Conservation (phyloP, 2,888 invertebrate species). For the Gonocerus acuteangulatus region DNA sequence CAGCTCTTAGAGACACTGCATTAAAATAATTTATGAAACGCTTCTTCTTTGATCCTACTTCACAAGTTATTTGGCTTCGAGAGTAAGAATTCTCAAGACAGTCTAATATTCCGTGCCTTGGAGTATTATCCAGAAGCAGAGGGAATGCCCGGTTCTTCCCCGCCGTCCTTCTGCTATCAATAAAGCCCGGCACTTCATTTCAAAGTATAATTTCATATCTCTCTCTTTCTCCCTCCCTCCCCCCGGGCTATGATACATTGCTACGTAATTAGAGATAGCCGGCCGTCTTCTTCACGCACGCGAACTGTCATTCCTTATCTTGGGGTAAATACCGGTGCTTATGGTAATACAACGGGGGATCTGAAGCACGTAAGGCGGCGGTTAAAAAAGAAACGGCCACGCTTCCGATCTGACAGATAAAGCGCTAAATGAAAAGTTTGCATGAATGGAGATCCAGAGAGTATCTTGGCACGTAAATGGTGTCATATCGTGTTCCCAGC, state of each 20-base stretch:
- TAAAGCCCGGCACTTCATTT: constrained; percentile 12
- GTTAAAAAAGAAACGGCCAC: not conserved
- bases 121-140: not conserved
- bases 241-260: not conserved
- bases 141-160: not conserved
- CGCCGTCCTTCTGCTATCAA: constrained; percentile 11
- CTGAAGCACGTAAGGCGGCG: not conserved
- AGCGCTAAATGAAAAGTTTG: not conserved
- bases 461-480: no score
- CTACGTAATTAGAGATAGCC: not conserved
- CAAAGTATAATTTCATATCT: constrained; percentile 16
- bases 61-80: no score
- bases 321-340: not conserved
- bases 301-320: constrained; percentile 1
- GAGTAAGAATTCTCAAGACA: no score
- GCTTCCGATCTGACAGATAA: not conserved
- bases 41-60: no score
- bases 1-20: no score
- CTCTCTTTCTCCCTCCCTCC: not conserved
- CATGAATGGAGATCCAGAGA: not conserved
- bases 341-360: not conserved
- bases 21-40: no score
- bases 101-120: not conserved
- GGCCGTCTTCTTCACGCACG: not conserved
- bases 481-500: no score